Base-by-base conservation (phyloP, 35 echinoderm and acorn worm genomes). In the Acanthaster planci region DNA sequence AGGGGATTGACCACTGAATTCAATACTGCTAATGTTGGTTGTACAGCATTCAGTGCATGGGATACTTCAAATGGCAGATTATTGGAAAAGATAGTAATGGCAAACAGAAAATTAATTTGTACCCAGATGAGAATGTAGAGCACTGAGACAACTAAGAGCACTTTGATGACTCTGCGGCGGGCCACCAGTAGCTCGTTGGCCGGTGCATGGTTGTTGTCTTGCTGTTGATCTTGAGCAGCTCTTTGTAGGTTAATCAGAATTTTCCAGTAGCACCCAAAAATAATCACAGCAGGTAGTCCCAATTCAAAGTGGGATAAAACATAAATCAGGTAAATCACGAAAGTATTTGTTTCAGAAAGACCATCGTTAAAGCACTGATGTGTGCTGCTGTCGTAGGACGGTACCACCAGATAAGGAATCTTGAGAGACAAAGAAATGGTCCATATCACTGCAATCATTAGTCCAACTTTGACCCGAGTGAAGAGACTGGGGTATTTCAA, bases 101-200 rank as follows among this genome's bases (percentile, higher is more conserved):
- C 8, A 10, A 72, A 72, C 21, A 72, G 64, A 4, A 72, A 0
- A 29, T 72, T 19, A 72, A 72, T 26, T 19, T 19, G 64, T 10
- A 72, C 4, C 64, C 64, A 72, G 34, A 72, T 72, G 64, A 26
- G 14, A 1, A 72, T 1, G 23, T 72, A 72, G 29, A 72, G 64
- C 23, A 35, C 64, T 10, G 64, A 72, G 64, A 72, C 64, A 6
- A 34, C 30, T 0, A 72, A 26, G 23, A 72, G 64, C 1, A 72
- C 64, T 29, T 72, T 72, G 64, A 72, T 34, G 64, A 72, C 64
- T 34, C 64, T 72, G 22, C 64, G 22, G 2, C 64, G 7, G 26
- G 64, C 64, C 64, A 72, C 30, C 8, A 72, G 34, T 14, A 72
- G 64, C 64, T 72, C 64, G 2, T 72, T 30, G 64, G 64, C 64